Evolutionary conservation across 2,888 invertebrate species (phyloP), one percentile per base, ranked within the genome.

Genomic region (Stratiomys singularior): DNA sequence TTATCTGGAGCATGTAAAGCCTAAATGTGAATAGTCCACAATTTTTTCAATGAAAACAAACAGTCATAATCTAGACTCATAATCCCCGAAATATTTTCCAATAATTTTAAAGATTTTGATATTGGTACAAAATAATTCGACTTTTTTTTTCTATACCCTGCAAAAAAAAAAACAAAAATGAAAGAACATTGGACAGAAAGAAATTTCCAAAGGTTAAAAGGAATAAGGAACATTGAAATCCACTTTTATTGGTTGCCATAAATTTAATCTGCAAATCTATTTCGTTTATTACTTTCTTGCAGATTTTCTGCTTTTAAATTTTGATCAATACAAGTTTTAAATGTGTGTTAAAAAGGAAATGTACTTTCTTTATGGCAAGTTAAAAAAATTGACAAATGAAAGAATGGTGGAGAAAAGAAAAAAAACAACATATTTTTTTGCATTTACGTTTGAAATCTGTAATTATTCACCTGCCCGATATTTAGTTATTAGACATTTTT

Each of bases 371-470:
- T 9, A 37, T 37, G 37, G 37, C 37, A 52, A 9, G 3, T 52
- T 18, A 52, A 13, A 60, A 25, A 25, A 60, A 23, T 60, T 25
- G 5, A 25, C 21, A n/a, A n/a, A n/a, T 25, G 18, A 9, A 25
- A 25, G 15, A 52, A 52, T 52, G 15, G n/a, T n/a, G n/a, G n/a
- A n/a, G n/a, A n/a, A n/a, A n/a, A n/a, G n/a, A n/a, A n/a, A n/a
- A n/a, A n/a, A n/a, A n/a, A n/a, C n/a, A n/a, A n/a, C n/a, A n/a
- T n/a, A n/a, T n/a, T n/a, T n/a, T n/a, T n/a, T n/a, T 11, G 69
- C 69, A 69, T 69, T 69, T 69, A 21, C 69, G 25, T 21, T 69
- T 52, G 15, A 47, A 47, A 25, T 25, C 69, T 46, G 47, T 46
- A 69, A 1, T 47, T 69, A 47, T 46, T 23, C 46, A 25, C 9